Base-by-base conservation (phyloP, 37 sponge, comb jelly and placozoan species). In the Chondrosia reniformis region DNA sequence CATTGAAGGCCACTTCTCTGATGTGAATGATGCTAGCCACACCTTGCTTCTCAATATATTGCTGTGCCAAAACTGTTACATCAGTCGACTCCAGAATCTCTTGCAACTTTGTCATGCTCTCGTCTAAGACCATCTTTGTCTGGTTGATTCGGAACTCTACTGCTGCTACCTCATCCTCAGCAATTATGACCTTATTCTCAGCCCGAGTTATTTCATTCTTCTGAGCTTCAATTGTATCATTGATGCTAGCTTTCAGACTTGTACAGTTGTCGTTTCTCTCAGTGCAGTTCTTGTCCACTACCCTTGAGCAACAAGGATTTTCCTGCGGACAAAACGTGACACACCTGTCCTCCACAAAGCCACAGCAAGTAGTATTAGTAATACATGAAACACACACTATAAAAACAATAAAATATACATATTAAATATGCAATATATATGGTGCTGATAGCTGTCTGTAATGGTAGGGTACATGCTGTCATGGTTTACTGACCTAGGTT, bases 1-100 rank as follows among this genome's bases (percentile, higher is more conserved):
- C 72, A 69, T 69, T 69, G 72, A 69, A 69, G 72, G 72, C 39
- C 4, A 69, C 72, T 25, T 69, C 72, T 44, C 21, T 69, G 2
- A 69, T 31, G 2, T 2, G 32, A 44, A 69, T 34, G 44, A 69
- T 22, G 12, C 22, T 40, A 7, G 72, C 40, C 3, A 44, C 39
- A 1, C 72, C 72, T 22, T 34, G 15, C 15, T 9, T 34, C 72
- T 69, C 72, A 40, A 69, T 69, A 44, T 43, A 69, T 21, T 44
- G 72, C 44, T 37, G 39, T 39, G 72, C 72, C 72, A 41, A 17
- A 25, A 69, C 36, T n/a, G 39, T 25, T 19, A 34, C 72, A 69
- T 69, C 43, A 40, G 40, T 12, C 21, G 72, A 69, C 15, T 31
- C 41, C 13, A 43, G 44, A 19, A 69, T 41, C 8, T 39, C 25